phyloP scores from a whole-genome alignment of 2,113 vertebrate genomes.

The Anoplopoma fimbria region DNA sequence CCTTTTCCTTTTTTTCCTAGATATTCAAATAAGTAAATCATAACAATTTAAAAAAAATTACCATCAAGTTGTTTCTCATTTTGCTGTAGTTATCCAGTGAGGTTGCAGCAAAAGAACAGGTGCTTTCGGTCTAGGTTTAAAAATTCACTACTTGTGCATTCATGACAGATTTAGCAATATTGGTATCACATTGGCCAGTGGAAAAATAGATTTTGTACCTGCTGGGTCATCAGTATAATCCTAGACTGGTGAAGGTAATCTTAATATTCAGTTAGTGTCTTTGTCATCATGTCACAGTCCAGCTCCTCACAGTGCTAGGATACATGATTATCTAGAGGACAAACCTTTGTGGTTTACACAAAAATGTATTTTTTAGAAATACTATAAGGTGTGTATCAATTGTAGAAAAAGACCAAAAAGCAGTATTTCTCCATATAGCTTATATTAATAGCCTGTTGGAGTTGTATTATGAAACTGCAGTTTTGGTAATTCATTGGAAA shows the following conservation, averaged over 20 bases:
- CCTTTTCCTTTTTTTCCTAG: background rate
- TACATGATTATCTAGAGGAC: constrained; percentile 25
- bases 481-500: constrained; percentile 9
- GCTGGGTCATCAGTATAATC: constrained; percentile 11
- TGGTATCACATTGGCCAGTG: constrained; percentile 14
- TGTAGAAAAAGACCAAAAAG: background rate
- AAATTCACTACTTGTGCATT: constrained; percentile 21
- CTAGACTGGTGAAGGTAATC: constrained; percentile 21
- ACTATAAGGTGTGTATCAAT: background rate
- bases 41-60: background rate
- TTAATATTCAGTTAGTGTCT: too few relatives aligned
- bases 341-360: constrained; percentile 23
- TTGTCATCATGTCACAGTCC: constrained; percentile 41
- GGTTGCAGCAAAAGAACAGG: constrained; percentile 23
- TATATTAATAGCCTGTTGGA: constrained; percentile 5
- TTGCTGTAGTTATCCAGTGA: background rate
- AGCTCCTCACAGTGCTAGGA: constrained; percentile 22
- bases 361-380: background rate
- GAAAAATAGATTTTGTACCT: constrained; percentile 18
- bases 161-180: constrained; percentile 34
- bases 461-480: background rate
- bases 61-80: background rate
- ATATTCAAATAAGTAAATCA: background rate
- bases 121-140: constrained; percentile 46
- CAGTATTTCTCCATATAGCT: background rate